A percentile compares a stretch with the other conserved stretches of the same genome.
Conservation (phyloP, 2,797 vertebrate species). For the Neosilurus mollespiculum region DNA sequence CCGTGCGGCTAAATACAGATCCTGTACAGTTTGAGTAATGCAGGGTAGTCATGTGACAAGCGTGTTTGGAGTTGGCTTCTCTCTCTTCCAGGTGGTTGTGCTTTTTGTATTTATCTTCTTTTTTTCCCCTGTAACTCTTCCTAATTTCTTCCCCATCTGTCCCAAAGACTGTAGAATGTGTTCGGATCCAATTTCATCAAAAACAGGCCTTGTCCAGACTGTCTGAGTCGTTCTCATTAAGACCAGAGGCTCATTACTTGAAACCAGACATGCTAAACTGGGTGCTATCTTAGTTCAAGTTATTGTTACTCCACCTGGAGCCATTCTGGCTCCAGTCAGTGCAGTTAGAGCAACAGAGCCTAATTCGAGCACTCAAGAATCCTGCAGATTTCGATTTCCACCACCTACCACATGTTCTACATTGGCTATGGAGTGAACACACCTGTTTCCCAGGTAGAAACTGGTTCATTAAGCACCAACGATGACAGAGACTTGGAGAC, state of each 20-base stretch:
- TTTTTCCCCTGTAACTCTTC: conserved; percentile 31
- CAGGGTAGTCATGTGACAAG: conserved; percentile 5
- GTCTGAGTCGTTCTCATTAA: conserved; percentile 45
- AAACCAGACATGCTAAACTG: conserved; percentile 49
- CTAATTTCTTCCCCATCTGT: conserved; percentile 53
- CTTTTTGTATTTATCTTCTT: conserved; percentile 25
- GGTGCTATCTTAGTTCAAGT: conserved; percentile 53
- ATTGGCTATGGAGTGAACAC: conserved; percentile 36
- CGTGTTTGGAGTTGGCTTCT: conserved; percentile 11
- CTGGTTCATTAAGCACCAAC: conserved; percentile 42
- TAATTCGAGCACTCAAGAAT: conserved; percentile 30
- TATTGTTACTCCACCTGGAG: conserved; percentile 55
- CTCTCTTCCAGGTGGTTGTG: conserved; percentile 34
- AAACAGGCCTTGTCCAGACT: conserved; percentile 50
- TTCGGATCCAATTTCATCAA: conserved; percentile 48
- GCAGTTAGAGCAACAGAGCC: conserved; percentile 43
- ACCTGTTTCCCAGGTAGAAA: conserved; percentile 48
- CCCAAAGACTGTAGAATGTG: conserved; percentile 40
- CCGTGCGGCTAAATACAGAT: background rate
- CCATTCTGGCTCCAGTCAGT: conserved; percentile 48
- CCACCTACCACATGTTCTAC: conserved; percentile 40
- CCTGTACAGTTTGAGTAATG: conserved; percentile 5
- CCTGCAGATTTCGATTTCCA: conserved; percentile 24
- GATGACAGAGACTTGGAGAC: conserved; percentile 46
- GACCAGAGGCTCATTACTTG: conserved; percentile 44